These are phyloP conservation scores for Liolophura sinensis DNA, from an alignment of 1,140 invertebrate species.

Conservation along the genomic window DNA sequence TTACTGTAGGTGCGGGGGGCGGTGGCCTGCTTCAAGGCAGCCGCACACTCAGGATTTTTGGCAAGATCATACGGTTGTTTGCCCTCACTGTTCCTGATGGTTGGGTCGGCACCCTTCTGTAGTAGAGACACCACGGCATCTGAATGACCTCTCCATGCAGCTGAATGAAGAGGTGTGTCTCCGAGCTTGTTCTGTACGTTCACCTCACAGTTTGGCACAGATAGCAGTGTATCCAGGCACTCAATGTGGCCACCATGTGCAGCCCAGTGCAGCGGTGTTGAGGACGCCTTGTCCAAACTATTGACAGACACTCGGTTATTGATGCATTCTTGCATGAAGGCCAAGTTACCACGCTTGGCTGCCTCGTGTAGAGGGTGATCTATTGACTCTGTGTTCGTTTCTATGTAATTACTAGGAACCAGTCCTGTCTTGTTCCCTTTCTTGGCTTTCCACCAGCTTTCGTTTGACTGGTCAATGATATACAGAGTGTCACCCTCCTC, in stretches of 20 bases:
- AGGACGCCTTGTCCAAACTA: slow-evolving; percentile 71
- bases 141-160: slow-evolving; percentile 61
- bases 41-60: slow-evolving; percentile 57
- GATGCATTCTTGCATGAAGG: slow-evolving; percentile 69
- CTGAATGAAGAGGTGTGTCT: slow-evolving; percentile 64
- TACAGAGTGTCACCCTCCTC: slow-evolving; percentile 73
- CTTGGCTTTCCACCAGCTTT: slow-evolving; percentile 68
- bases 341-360: slow-evolving; percentile 71
- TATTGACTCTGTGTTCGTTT: slow-evolving; percentile 67
- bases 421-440: slow-evolving; percentile 67
- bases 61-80: slow-evolving; percentile 64
- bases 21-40: slow-evolving; percentile 50
- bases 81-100: slow-evolving; percentile 63
- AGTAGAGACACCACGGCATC: slow-evolving; percentile 57
- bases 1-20: slow-evolving; percentile 24
- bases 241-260: slow-evolving; percentile 64
- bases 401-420: slow-evolving; percentile 72
- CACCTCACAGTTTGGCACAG: slow-evolving; percentile 51
- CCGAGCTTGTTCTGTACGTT: slow-evolving; percentile 61
- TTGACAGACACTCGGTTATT: slow-evolving; percentile 69
- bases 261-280: slow-evolving; percentile 74
- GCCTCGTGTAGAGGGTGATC: slow-evolving; percentile 73
- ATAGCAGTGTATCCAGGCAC: slow-evolving; percentile 52
- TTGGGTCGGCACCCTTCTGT: slow-evolving; percentile 49
- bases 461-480: slow-evolving; percentile 64